Percentiles rank a stretch among this genome's conserved stretches.
Evolutionary conservation across 2,888 invertebrate species (phyloP).

Genomic region (Tetragonisca angustula): DNA sequence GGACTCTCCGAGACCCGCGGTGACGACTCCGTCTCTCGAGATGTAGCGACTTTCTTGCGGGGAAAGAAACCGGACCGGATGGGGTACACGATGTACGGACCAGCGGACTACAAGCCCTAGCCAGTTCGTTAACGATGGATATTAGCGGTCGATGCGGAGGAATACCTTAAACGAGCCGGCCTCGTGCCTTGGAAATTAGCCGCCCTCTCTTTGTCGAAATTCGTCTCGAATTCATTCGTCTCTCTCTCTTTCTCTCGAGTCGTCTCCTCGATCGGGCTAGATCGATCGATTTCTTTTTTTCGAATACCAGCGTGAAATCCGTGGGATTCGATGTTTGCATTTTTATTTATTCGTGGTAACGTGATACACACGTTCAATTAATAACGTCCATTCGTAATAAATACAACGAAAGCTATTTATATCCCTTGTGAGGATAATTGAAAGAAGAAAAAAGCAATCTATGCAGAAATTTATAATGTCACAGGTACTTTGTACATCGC

Average conservation of each 20-base stretch:
- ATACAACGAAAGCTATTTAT: no score
- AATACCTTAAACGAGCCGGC: constrained; percentile 30
- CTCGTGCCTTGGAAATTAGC: constrained; percentile 17
- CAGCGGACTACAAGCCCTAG: constrained; percentile 50
- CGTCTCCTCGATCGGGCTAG: background rate
- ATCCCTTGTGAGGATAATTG: no score
- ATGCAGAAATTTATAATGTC: no score
- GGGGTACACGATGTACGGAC: constrained; percentile 59
- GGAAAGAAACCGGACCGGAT: constrained; percentile 60
- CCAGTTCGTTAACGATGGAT: constrained; percentile 65
- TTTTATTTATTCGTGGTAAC: no score
- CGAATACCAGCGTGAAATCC: no score
- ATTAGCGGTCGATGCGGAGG: constrained; percentile 45
- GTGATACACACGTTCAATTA: no score
- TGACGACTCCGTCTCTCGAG: constrained; percentile 27
- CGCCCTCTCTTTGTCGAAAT: background rate
- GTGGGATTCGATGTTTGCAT: no score
- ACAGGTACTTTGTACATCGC: no score
- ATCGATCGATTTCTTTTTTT: background rate
- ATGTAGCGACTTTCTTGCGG: constrained; percentile 61
- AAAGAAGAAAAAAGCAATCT: no score
- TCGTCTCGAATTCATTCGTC: background rate
- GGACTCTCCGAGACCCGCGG: constrained; percentile 31
- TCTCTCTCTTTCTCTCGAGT: background rate
- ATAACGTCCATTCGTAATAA: no score